Conservation (phyloP, 2,113 vertebrate species). For the Psammodynastes pulverulentus region DNA sequence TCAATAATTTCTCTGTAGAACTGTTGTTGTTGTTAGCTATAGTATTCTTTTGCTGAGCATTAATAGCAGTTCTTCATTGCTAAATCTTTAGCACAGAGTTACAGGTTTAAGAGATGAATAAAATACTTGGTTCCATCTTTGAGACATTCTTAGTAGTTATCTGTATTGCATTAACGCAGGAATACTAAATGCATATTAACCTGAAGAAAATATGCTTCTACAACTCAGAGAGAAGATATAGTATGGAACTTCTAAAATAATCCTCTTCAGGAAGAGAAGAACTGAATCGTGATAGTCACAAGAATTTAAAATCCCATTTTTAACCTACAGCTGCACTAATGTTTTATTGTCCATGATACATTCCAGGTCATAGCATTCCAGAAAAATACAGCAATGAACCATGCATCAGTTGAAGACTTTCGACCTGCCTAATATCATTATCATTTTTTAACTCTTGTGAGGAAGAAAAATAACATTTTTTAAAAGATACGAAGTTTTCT, state of each 20-base stretch:
- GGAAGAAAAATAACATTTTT: not conserved
- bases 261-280: not conserved
- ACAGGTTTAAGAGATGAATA: not conserved
- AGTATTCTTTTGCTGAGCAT: not conserved
- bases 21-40: not conserved
- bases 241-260: not conserved
- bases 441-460: not conserved
- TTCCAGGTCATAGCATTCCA: not conserved
- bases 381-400: not conserved
- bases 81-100: not conserved
- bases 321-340: not conserved
- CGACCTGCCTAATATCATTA: not conserved
- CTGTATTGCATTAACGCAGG: not conserved
- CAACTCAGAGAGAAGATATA: not conserved
- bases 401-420: not conserved
- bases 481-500: not conserved
- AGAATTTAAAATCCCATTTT: rapidly evolving
- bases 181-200: not conserved
- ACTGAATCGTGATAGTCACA: not conserved
- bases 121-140: not conserved
- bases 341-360: not conserved
- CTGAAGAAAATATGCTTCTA: not conserved
- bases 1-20: no score
- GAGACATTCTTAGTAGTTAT: not conserved
- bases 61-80: not conserved